Evolutionary conservation across 2,113 vertebrate genomes (phyloP).

Genomic region (Sigmodon hispidus): DNA sequence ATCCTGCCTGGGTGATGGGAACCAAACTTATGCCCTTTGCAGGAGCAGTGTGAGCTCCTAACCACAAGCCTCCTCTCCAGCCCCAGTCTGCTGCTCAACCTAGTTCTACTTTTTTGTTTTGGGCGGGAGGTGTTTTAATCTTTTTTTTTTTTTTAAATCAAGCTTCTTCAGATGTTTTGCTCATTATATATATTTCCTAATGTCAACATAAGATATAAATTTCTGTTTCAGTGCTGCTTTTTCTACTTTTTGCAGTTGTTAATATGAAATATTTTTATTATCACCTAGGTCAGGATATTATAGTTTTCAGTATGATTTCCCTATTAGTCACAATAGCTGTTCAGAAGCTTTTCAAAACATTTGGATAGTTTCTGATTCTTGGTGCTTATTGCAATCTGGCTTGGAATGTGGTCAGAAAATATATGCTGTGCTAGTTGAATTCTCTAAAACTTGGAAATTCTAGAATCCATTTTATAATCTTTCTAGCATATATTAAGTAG

Average conservation of each 20-base stretch:
- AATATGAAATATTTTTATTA: constrained; percentile 1
- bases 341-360: not conserved
- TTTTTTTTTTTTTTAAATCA: constrained; percentile 13
- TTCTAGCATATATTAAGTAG: not conserved
- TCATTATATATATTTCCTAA: not conserved
- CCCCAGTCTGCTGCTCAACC: not conserved
- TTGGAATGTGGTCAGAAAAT: not conserved
- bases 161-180: not conserved
- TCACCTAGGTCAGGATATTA: not conserved
- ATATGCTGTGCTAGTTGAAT: constrained; percentile 1
- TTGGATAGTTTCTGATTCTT: constrained; percentile 1
- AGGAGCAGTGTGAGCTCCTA: not conserved
- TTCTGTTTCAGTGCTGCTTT: not conserved
- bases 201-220: not conserved
- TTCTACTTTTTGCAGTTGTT: not conserved
- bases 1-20: not conserved
- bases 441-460: not conserved
- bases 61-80: not conserved
- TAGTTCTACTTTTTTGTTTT: not conserved
- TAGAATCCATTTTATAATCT: constrained; percentile 15
- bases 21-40: not conserved
- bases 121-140: not conserved
- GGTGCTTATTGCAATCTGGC: constrained; percentile 11
- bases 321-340: not conserved
- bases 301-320: constrained; percentile 29